Evolutionary conservation across 2,888 invertebrate genomes (phyloP), one percentile per base, ranked within the genome.

Genomic region (Pheosia tremula): DNA sequence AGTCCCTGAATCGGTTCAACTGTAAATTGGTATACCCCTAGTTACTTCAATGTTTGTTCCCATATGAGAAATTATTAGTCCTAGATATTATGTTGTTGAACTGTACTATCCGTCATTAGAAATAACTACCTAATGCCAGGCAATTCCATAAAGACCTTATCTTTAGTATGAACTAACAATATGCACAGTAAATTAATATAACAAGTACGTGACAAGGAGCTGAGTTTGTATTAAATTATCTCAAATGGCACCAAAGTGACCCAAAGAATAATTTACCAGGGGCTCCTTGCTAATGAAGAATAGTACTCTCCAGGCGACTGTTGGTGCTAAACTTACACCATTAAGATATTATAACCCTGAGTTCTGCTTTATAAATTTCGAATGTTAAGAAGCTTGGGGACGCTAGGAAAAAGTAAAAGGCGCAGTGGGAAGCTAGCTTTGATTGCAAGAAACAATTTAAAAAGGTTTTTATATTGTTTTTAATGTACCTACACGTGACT

Each of bases 221-320:
- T 74, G 88, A 90, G 86, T 91, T 89, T 72, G 84, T 84, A 90
- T 91, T 91, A 90, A 92, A 91, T 91, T 91, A 89, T 86, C 87
- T 89, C 84, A 89, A 91, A 90, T 87, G 87, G 89, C 84, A 84
- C 90, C 89, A 75, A 89, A 91, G 92, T 91, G 92, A 92, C 93
- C 92, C 82, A 78, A 91, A 91, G 91, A 90, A 91, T 92, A 90
- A 91, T 91, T 90, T 88, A 90, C 82, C 81, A 75, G 83, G 79
- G 88, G 85, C 81, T 86, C 85, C 84, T 86, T 78, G 74, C 81
- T 93, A 93, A 93, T 92, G 91, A 91, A 91, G 90, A 91, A 82
- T 87, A 90, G 84, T 91, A 81, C 86, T 78, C 92, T 88, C 92
- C 66, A 81, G 90, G 81, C 85, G 85, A 82, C 88, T 87, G 86